Evolutionary conservation across 37 sponge, comb jelly and placozoan genomes (phyloP).

Genomic region (Hormiphora californensis): DNA sequence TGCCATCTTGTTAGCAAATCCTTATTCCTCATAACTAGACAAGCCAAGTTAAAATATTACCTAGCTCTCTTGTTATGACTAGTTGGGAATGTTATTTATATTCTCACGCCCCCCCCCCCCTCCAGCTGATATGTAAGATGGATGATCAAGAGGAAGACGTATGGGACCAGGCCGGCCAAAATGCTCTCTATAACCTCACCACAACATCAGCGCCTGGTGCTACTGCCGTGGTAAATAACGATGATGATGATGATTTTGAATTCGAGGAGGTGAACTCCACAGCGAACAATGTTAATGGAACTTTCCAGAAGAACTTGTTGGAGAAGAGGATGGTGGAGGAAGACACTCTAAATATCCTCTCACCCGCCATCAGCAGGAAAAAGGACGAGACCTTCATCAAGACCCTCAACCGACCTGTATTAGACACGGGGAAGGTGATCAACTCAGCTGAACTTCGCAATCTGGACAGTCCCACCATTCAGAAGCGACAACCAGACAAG

Average conservation of each 20-base stretch:
- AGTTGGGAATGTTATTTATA: no score
- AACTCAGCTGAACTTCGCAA: conserved; percentile 5
- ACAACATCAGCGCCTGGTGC: no score
- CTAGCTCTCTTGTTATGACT: no score
- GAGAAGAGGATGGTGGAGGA: not conserved
- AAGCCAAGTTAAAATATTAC: no score
- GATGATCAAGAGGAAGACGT: not conserved
- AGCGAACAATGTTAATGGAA: not conserved
- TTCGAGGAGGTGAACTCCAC: not conserved
- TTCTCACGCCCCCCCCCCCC: no score
- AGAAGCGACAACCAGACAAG: conserved; percentile 15
- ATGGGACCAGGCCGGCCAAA: conserved; percentile 35
- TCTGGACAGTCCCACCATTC: not conserved
- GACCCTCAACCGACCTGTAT: not conserved
- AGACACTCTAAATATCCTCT: not conserved
- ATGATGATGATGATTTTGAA: conserved; percentile 14
- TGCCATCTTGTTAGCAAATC: no score
- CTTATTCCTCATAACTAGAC: no score
- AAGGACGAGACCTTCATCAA: not conserved
- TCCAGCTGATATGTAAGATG: not conserved
- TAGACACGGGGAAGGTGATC: not conserved
- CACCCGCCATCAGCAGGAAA: not conserved
- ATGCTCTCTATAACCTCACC: not conserved
- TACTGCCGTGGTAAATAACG: not conserved
- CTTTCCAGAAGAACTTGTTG: not conserved